A percentile compares a stretch with the other conserved stretches of the same genome.
phyloP scores from a whole-genome alignment of 2,888 invertebrate species.

The Dasysyrphus albostriatus region DNA sequence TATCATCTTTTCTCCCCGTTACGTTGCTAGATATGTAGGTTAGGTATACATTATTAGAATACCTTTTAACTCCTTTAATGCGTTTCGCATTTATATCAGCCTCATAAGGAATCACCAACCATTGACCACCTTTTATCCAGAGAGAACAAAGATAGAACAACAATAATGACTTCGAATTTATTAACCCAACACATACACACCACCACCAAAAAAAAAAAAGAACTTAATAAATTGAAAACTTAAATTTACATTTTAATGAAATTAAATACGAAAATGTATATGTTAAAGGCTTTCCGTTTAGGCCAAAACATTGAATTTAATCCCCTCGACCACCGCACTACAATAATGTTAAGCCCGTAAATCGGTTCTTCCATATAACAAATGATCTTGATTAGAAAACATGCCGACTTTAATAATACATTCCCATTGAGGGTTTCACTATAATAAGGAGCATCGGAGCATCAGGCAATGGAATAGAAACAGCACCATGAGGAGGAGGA shows the following conservation, averaged over 20 bases:
- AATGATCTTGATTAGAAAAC: constrained; percentile 69
- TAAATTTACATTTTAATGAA: constrained; percentile 74
- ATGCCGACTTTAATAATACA: constrained; percentile 63
- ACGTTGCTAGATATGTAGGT: neutral
- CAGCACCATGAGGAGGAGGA: neutral
- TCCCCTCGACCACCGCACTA: constrained; percentile 64
- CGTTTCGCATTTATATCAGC: constrained; percentile 10
- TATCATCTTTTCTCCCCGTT: constrained; percentile 37
- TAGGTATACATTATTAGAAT: constrained; percentile 45
- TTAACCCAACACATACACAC: constrained; percentile 13
- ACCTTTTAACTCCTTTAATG: constrained; percentile 29
- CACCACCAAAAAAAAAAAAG: constrained; percentile 46
- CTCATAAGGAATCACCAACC: constrained; percentile 14
- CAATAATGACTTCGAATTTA: constrained; percentile 63
- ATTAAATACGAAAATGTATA: constrained; percentile 45
- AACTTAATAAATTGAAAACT: constrained; percentile 68
- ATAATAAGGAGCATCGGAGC: neutral
- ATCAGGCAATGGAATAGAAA: no score
- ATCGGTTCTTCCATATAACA: constrained; percentile 54
- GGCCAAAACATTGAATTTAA: constrained; percentile 51
- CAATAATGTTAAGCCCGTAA: constrained; percentile 68
- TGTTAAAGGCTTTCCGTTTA: constrained; percentile 10
- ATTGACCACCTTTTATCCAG: constrained; percentile 27
- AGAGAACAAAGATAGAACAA: neutral
- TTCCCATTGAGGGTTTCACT: constrained; percentile 44